phyloP scores from a whole-genome alignment of 2,888 invertebrate species.

The Apamea monoglypha region DNA sequence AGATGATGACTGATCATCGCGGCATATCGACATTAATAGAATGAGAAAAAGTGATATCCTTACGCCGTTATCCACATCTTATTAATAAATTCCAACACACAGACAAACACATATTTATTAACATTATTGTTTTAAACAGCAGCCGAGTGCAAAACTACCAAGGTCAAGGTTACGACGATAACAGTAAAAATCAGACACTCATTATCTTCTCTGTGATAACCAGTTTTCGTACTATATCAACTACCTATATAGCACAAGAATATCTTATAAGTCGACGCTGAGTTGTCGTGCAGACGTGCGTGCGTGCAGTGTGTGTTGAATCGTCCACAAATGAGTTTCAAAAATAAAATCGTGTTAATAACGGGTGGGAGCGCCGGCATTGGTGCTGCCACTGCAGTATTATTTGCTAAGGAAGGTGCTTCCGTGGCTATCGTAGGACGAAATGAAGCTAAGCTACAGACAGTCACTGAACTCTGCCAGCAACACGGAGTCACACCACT shows the following conservation, averaged over 20 bases:
- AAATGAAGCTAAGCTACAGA: slow-evolving; percentile 69
- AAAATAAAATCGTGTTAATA: slow-evolving; percentile 72
- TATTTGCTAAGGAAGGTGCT: slow-evolving; percentile 75
- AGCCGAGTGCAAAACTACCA: not conserved
- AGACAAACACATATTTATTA: not conserved
- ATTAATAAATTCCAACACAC: not conserved
- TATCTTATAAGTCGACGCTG: not conserved
- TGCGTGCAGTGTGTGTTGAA: not conserved
- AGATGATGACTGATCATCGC: not conserved
- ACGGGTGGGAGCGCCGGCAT: slow-evolving; percentile 79
- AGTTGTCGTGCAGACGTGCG: not conserved
- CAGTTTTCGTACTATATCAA: not conserved
- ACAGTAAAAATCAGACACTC: not conserved
- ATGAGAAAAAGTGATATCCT: not conserved
- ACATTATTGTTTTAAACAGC: not conserved
- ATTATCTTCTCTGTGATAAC: slow-evolving; percentile 19
- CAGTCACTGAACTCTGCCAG: slow-evolving; percentile 51
- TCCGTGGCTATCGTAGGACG: slow-evolving; percentile 73
- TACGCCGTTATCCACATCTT: not conserved
- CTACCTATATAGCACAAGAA: not conserved
- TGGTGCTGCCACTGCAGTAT: slow-evolving; percentile 74
- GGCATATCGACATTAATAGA: not conserved
- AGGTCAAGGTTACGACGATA: slow-evolving; percentile 1
- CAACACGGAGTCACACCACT: slow-evolving; percentile 45
- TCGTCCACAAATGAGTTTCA: slow-evolving; percentile 60